Conservation (phyloP, 2,113 vertebrate genomes). For the Rhea americana region DNA sequence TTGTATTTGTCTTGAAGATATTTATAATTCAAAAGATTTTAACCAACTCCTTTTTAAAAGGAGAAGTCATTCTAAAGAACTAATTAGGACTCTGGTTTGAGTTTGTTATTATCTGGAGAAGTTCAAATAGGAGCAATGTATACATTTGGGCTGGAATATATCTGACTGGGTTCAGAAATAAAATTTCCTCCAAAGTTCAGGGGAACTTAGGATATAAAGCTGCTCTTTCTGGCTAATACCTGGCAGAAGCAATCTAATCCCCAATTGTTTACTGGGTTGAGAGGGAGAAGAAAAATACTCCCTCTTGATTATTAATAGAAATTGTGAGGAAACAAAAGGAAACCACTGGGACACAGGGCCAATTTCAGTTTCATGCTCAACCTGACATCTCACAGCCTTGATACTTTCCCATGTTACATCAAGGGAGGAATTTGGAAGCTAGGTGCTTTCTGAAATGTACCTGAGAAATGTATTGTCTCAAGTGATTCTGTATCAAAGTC, state of each 20-base stretch:
- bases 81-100: not conserved
- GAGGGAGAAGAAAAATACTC: not conserved
- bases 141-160: not conserved
- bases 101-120: not conserved
- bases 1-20: not conserved
- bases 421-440: not conserved
- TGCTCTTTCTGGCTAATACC: not conserved
- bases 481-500: not conserved
- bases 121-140: not conserved
- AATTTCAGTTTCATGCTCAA: not conserved
- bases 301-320: not conserved
- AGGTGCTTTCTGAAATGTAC: not conserved
- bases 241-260: not conserved
- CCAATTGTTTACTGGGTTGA: not conserved
- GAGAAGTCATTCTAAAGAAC: not conserved
- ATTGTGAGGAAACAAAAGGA: not conserved
- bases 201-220: not conserved
- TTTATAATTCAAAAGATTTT: not conserved
- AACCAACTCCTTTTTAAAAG: not conserved
- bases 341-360: not conserved
- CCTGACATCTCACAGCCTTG: not conserved
- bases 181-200: not conserved
- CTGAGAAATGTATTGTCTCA: accelerated
- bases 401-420: not conserved
- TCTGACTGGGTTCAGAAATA: not conserved